Percentiles rank a stretch among this genome's conserved stretches.
These are phyloP conservation scores for Ardeotis arabs DNA, from an alignment of 2,113 vertebrate species.

Conservation along the genomic window DNA sequence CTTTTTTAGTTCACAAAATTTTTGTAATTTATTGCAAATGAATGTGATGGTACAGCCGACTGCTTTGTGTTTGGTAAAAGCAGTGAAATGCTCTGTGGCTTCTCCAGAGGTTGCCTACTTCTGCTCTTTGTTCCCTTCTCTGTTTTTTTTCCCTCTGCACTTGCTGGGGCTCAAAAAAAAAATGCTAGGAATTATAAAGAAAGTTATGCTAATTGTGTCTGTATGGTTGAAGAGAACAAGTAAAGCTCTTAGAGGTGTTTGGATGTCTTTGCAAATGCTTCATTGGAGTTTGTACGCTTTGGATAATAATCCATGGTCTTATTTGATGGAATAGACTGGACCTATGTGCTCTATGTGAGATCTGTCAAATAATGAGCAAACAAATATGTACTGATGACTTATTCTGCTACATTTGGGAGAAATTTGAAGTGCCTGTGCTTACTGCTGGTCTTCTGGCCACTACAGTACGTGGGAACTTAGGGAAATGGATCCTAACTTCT, in stretches of 20 bases:
- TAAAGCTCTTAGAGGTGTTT: not conserved
- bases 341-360: not conserved
- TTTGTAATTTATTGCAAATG: not conserved
- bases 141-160: not conserved
- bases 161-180: not conserved
- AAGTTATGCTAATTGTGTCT: not conserved
- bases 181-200: not conserved
- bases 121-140: not conserved
- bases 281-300: not conserved
- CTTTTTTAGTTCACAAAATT: not conserved
- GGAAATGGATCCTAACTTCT: not conserved
- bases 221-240: not conserved
- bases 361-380: not conserved
- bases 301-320: not conserved
- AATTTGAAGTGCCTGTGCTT: not conserved
- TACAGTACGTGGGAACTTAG: not conserved
- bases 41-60: not conserved
- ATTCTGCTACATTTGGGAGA: not conserved
- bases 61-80: not conserved
- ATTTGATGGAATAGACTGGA: not conserved
- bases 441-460: not conserved
- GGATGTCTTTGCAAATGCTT: not conserved
- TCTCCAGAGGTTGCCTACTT: not conserved
- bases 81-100: not conserved
- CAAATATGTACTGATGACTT: not conserved